phyloP scores from a whole-genome alignment of 2,888 invertebrate genomes.

The Campoplex nolae region DNA sequence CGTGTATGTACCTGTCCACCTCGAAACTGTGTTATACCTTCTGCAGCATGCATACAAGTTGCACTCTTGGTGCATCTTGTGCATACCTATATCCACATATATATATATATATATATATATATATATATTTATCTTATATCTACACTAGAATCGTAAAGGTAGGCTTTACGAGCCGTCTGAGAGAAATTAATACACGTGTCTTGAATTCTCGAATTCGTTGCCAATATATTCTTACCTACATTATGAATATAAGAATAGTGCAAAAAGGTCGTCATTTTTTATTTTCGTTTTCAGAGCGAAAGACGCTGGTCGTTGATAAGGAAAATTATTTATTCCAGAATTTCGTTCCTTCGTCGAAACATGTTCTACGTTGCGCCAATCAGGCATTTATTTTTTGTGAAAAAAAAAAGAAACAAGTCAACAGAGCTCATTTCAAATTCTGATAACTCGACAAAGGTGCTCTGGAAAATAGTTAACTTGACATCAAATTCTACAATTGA shows the following conservation, averaged over 20 bases:
- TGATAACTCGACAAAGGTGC: too few relatives aligned
- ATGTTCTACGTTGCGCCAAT: background rate
- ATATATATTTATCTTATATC: slow-evolving; percentile 73
- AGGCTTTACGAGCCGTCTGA: slow-evolving; percentile 82
- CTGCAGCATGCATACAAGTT: slow-evolving; percentile 56
- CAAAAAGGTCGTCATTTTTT: background rate
- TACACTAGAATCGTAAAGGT: slow-evolving; percentile 82
- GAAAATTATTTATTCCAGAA: background rate
- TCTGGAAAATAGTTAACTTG: too few relatives aligned
- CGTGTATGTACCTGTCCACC: slow-evolving; percentile 67
- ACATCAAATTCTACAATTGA: too few relatives aligned
- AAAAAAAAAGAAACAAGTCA: too few relatives aligned
- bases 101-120: background rate
- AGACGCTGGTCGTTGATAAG: background rate
- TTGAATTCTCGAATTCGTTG: slow-evolving; percentile 80
- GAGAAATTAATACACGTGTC: slow-evolving; percentile 83
- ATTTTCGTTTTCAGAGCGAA: background rate
- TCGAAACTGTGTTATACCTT: slow-evolving; percentile 65
- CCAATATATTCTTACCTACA: slow-evolving; percentile 21
- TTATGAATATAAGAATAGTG: background rate
- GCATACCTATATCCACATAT: slow-evolving; percentile 38
- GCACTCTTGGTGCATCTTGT: slow-evolving; percentile 47
- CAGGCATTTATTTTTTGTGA: background rate
- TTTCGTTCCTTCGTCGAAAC: background rate
- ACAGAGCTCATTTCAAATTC: too few relatives aligned